phyloP scores from a whole-genome alignment of 1,140 invertebrate genomes.

The Monomorium pharaonis region DNA sequence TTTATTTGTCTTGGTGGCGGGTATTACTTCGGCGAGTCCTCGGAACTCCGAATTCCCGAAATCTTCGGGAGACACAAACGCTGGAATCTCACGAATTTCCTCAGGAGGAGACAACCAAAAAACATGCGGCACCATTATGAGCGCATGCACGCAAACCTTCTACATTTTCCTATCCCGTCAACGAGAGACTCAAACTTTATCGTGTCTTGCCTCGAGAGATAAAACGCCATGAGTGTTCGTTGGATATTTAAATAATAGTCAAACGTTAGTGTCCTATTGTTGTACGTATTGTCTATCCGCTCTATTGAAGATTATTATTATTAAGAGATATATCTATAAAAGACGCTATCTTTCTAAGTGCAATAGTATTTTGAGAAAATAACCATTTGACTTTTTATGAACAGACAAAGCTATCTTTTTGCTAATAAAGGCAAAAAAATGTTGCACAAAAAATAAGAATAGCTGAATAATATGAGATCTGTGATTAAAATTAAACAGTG shows the following conservation, averaged over 20 bases:
- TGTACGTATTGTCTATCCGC: not conserved
- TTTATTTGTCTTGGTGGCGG: constrained; percentile 33
- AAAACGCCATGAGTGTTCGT: not conserved
- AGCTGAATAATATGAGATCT: not conserved
- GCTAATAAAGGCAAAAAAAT: not conserved
- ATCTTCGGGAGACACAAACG: constrained; percentile 28
- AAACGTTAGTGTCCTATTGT: not conserved
- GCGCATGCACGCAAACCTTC: not conserved
- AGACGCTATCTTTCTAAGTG: not conserved
- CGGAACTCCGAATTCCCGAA: constrained; percentile 26
- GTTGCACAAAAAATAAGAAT: not conserved
- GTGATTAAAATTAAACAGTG: not conserved
- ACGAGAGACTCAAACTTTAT: not conserved
- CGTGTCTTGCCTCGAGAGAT: not conserved
- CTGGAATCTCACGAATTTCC: constrained; percentile 48
- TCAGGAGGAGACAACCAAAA: constrained; percentile 9
- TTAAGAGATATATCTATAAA: not conserved
- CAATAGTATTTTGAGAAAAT: not conserved
- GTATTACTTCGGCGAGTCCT: constrained; percentile 17
- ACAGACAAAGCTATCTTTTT: not conserved
- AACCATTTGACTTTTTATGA: not conserved
- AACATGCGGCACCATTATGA: constrained; percentile 43
- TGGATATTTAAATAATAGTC: constrained; percentile 26
- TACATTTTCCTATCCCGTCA: not conserved
- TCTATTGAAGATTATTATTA: not conserved